Conservation (phyloP, 2,888 invertebrate genomes). For the Hedya salicella region DNA sequence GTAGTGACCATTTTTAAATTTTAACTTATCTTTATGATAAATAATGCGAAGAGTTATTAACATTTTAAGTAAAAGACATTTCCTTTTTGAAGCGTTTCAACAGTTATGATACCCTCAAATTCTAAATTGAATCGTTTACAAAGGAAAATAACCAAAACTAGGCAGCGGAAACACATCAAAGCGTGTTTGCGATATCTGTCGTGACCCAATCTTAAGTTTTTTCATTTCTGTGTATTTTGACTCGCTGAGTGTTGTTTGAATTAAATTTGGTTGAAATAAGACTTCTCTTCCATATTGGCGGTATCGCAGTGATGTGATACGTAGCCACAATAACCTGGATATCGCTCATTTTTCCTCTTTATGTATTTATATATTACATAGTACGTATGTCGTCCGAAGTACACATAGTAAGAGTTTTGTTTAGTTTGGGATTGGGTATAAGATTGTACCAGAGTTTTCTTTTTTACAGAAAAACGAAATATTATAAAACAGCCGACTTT, state of each 20-base stretch:
- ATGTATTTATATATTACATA: too few relatives aligned
- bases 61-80: background rate
- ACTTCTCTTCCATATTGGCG: background rate
- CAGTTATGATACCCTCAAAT: background rate
- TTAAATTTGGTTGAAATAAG: background rate
- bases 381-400: too few relatives aligned
- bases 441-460: too few relatives aligned
- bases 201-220: background rate
- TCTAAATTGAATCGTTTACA: background rate
- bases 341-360: too few relatives aligned
- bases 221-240: background rate
- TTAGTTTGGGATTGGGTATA: too few relatives aligned
- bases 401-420: too few relatives aligned
- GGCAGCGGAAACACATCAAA: background rate
- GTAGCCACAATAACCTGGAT: too few relatives aligned
- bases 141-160: background rate
- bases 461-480: too few relatives aligned
- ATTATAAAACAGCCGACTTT: too few relatives aligned
- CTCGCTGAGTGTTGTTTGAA: background rate
- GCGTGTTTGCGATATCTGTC: background rate
- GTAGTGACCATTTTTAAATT: too few relatives aligned
- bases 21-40: too few relatives aligned
- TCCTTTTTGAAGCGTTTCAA: background rate
- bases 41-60: background rate
- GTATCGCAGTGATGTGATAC: too few relatives aligned